These are phyloP conservation scores for Triplophysa siluroides DNA, from an alignment of 2,113 vertebrate species.

Conservation along the genomic window DNA sequence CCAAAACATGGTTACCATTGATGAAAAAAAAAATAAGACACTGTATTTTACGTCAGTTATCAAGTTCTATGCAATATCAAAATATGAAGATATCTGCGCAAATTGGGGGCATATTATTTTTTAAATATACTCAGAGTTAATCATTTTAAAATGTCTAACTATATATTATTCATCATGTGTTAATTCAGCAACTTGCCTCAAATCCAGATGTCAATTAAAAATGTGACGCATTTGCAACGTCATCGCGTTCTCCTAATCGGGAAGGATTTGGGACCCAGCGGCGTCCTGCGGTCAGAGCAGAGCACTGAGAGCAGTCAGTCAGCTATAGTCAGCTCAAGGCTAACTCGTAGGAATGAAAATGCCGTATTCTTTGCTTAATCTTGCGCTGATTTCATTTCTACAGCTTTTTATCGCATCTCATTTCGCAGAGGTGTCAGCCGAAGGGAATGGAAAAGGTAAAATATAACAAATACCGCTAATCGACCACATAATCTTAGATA, in stretches of 20 bases:
- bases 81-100: too few relatives aligned
- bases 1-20: too few relatives aligned
- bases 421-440: constrained; percentile 56
- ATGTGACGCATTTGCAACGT: background rate
- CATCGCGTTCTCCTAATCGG: background rate
- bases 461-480: background rate
- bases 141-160: too few relatives aligned
- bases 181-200: too few relatives aligned
- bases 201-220: too few relatives aligned
- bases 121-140: too few relatives aligned
- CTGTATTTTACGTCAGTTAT: too few relatives aligned
- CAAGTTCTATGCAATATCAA: too few relatives aligned
- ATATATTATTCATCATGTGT: too few relatives aligned
- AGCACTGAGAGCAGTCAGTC: background rate
- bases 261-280: background rate
- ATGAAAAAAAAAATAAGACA: too few relatives aligned
- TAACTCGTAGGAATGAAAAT: constrained; percentile 57
- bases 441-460: constrained; percentile 67
- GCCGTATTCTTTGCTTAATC: constrained; percentile 52
- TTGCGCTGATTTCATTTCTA: constrained; percentile 58
- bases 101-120: too few relatives aligned
- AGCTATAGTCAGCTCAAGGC: background rate
- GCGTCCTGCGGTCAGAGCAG: background rate
- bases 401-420: constrained; percentile 59
- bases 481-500: background rate